Conservation (phyloP, 2,888 invertebrate species). For the Minunthozetes semirufus region DNA sequence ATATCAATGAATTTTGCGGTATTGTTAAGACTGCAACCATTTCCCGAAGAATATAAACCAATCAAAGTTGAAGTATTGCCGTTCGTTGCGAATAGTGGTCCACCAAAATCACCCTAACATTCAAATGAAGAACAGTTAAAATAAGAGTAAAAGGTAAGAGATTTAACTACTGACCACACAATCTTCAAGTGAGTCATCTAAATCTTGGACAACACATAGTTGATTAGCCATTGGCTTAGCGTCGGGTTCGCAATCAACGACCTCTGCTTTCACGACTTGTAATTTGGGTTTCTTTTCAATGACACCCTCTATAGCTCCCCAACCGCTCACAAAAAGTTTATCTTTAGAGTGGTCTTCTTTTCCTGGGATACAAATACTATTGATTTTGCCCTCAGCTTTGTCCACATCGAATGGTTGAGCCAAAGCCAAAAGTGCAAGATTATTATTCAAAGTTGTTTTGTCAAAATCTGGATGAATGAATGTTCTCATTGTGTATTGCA, state of each 20-base stretch:
- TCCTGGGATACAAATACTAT: constrained; percentile 25
- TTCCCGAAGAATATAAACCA: constrained; percentile 29
- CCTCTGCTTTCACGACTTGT: constrained; percentile 26
- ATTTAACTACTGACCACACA: constrained; percentile 30
- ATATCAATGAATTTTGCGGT: constrained; percentile 29
- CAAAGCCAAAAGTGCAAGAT: constrained; percentile 24
- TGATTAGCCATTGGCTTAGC: not conserved
- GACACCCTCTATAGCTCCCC: constrained; percentile 27
- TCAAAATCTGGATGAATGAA: constrained; percentile 28
- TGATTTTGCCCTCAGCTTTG: constrained; percentile 32
- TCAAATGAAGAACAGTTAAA: not conserved
- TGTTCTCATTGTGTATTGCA: constrained; percentile 10
- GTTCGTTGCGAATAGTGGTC: constrained; percentile 29
- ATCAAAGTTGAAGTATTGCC: constrained; percentile 16
- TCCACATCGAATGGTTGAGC: constrained; percentile 30
- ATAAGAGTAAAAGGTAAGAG: not conserved
- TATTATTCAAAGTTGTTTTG: constrained; percentile 22
- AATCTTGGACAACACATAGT: constrained; percentile 31
- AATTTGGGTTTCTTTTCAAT: not conserved
- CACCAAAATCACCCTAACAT: constrained; percentile 32
- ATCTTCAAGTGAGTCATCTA: not conserved
- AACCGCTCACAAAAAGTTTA: constrained; percentile 30
- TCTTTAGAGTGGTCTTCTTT: not conserved
- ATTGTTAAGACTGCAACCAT: constrained; percentile 12
- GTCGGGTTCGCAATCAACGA: constrained; percentile 10